Percentiles rank a stretch among this genome's conserved stretches.
Evolutionary conservation across 2,113 vertebrate species (phyloP).

Genomic region (Dascyllus trimaculatus): DNA sequence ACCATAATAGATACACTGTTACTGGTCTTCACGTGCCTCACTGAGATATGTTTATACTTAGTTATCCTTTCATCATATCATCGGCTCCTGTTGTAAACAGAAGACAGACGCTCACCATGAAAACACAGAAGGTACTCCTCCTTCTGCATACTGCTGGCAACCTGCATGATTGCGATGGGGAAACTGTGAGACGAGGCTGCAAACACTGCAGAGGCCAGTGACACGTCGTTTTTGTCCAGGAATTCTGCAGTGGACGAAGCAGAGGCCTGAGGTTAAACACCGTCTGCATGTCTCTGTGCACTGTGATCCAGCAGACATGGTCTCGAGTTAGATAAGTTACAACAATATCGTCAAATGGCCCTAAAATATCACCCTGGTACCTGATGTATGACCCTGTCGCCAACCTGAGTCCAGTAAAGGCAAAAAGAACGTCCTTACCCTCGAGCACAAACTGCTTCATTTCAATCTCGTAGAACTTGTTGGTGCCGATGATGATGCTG

Average conservation of each 20-base stretch:
- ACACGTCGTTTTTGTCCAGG: slow-evolving; percentile 97
- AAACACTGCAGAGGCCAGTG: slow-evolving; percentile 93
- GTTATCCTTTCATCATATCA: neutral
- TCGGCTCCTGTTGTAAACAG: neutral
- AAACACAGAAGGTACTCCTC: slow-evolving; percentile 98
- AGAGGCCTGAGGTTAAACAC: neutral
- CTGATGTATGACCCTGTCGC: neutral
- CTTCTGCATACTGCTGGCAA: slow-evolving; percentile 92
- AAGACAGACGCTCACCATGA: slow-evolving; percentile 86
- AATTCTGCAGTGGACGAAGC: slow-evolving; percentile 87
- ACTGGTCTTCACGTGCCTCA: too few species aligned
- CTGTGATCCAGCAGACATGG: too few species aligned
- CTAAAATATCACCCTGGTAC: neutral
- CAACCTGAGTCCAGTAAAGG: neutral
- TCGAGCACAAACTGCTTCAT: slow-evolving; percentile 99
- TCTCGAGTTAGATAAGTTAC: too few species aligned
- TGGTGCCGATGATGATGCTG: slow-evolving; percentile 98
- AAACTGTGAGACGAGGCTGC: slow-evolving; percentile 95
- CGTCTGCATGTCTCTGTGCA: too few species aligned
- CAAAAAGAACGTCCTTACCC: slow-evolving; percentile 83
- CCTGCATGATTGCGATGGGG: slow-evolving; percentile 96
- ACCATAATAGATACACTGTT: too few species aligned
- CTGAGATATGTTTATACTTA: too few species aligned
- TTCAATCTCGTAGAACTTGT: slow-evolving; percentile 99
- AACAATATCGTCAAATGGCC: too few species aligned